Conservation (phyloP, 2,888 invertebrate genomes). For the Teleogryllus oceanicus region DNA sequence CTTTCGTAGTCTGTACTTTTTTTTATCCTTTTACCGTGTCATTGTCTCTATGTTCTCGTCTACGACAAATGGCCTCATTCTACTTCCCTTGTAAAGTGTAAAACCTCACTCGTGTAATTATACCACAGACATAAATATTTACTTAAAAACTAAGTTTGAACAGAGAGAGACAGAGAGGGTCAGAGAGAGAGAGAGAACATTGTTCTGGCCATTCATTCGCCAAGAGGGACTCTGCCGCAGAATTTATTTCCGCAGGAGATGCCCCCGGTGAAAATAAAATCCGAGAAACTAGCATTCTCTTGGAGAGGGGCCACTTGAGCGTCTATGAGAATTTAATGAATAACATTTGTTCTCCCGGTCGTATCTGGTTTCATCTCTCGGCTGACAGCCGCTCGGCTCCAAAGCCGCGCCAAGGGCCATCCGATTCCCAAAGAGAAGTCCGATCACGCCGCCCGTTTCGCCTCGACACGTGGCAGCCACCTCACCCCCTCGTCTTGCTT, state of each 20-base stretch:
- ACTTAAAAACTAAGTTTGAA: constrained; percentile 18
- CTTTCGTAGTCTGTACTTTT: not conserved
- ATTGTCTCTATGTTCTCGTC: not conserved
- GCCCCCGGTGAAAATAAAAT: not conserved
- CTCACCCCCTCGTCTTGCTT: too few species aligned
- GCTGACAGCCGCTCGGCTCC: too few species aligned
- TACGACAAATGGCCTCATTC: not conserved
- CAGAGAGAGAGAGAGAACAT: not conserved
- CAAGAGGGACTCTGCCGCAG: not conserved
- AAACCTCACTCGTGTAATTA: not conserved
- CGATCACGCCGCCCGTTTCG: too few species aligned
- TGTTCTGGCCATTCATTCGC: not conserved
- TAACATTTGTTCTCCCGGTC: too few species aligned
- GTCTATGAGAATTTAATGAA: too few species aligned
- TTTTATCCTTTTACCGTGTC: not conserved
- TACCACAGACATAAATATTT: not conserved
- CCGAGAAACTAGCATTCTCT: not conserved
- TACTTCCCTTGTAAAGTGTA: not conserved
- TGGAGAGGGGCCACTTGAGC: too few species aligned
- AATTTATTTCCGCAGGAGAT: not conserved
- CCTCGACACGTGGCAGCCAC: too few species aligned
- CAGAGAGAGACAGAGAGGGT: not conserved
- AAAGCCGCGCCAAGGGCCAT: too few species aligned
- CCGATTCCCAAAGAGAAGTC: too few species aligned
- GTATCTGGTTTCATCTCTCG: too few species aligned